Evolutionary conservation across 2,888 invertebrate genomes (phyloP).

Genomic region (Leptinotarsa haldemani): DNA sequence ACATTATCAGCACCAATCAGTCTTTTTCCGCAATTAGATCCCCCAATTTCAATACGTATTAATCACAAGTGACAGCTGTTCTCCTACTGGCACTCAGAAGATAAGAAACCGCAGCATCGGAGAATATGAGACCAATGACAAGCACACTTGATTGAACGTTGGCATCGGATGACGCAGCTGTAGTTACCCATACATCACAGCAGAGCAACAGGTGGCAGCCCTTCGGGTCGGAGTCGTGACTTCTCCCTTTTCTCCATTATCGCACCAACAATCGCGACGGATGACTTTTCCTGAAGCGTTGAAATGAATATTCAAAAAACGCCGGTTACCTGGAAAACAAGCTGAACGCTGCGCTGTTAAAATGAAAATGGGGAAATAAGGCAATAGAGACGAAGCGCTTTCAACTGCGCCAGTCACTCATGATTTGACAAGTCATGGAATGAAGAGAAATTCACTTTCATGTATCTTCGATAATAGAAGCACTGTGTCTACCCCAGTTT

Average conservation of each 20-base stretch:
- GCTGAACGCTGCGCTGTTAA: neutral
- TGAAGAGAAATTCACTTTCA: too few species aligned
- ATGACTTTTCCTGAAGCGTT: constrained; percentile 32
- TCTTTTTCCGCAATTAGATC: neutral
- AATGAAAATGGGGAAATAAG: too few species aligned
- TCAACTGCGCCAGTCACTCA: too few species aligned
- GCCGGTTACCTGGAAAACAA: neutral
- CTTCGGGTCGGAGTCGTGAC: constrained; percentile 42
- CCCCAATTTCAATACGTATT: constrained; percentile 16
- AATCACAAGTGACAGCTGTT: constrained; percentile 2
- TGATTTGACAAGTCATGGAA: too few species aligned
- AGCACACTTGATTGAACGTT: constrained; percentile 34
- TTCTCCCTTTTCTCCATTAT: constrained; percentile 43
- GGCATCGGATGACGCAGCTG: constrained; percentile 28
- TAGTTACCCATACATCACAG: constrained; percentile 41
- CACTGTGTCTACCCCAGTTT: too few species aligned
- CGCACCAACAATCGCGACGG: constrained; percentile 34
- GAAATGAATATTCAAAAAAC: constrained; percentile 29
- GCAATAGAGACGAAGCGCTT: too few species aligned
- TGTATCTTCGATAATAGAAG: too few species aligned
- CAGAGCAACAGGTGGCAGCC: constrained; percentile 49
- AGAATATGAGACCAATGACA: constrained; percentile 33
- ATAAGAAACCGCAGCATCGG: constrained; percentile 12
- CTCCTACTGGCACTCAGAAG: neutral
- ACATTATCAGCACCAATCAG: neutral